Conservation (phyloP, 2,797 vertebrate species). For the Cetoscarus ocellatus region DNA sequence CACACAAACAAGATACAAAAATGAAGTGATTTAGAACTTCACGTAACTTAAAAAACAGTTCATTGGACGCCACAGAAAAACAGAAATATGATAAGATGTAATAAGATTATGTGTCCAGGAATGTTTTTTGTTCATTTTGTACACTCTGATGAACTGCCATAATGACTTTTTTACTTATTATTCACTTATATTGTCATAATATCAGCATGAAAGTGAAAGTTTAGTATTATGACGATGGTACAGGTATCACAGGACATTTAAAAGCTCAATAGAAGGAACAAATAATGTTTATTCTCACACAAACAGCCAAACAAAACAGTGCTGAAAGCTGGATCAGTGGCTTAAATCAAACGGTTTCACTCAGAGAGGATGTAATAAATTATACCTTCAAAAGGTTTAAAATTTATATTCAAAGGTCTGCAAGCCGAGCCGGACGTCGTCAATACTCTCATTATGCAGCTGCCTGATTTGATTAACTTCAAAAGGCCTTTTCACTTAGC, state of each 20-base stretch:
- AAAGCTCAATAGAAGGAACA: too few species aligned
- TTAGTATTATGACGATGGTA: too few species aligned
- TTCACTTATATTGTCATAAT: too few species aligned
- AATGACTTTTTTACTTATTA: too few species aligned
- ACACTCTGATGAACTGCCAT: too few species aligned
- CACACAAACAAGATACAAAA: not conserved
- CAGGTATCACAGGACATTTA: too few species aligned
- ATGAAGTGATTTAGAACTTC: not conserved
- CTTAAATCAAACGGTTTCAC: slow-evolving; percentile 10
- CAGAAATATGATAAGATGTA: too few species aligned
- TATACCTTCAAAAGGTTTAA: slow-evolving; percentile 30
- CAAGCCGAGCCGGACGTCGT: slow-evolving; percentile 34
- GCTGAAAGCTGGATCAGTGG: not conserved
- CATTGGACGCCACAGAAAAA: not conserved
- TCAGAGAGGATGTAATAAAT: slow-evolving; percentile 6
- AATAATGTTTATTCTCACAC: too few species aligned
- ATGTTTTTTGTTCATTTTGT: too few species aligned
- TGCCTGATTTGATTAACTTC: slow-evolving; percentile 66
- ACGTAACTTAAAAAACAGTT: not conserved
- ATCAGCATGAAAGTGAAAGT: too few species aligned
- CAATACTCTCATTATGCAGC: slow-evolving; percentile 53
- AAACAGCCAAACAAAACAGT: not conserved
- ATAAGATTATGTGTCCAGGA: too few species aligned
- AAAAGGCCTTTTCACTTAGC: slow-evolving; percentile 52
- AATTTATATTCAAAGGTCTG: slow-evolving; percentile 24